These are phyloP conservation scores for Podiceps cristatus DNA, from an alignment of 2,113 vertebrate genomes.

Conservation along the genomic window DNA sequence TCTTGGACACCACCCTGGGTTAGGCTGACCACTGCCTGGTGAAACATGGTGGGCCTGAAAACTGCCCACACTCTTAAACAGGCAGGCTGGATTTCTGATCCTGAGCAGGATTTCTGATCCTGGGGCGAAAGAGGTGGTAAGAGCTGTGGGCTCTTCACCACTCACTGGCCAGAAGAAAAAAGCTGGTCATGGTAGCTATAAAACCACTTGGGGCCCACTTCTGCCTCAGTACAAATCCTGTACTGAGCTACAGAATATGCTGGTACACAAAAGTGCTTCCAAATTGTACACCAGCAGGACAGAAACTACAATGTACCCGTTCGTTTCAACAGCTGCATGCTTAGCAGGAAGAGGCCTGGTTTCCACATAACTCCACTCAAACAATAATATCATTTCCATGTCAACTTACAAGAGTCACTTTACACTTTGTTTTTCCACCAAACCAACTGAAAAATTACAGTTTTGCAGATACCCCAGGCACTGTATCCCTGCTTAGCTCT, in stretches of 20 bases:
- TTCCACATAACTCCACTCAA: not conserved
- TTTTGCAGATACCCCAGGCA: not conserved
- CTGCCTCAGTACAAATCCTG: not conserved
- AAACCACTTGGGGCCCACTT: not conserved
- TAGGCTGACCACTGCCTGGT: not conserved
- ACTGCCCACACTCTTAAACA: fast-evolving
- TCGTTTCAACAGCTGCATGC: not conserved
- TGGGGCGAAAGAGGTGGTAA: not conserved
- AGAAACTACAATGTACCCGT: not conserved
- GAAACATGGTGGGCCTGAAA: not conserved
- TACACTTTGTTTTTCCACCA: not conserved
- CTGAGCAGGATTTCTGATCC: not conserved
- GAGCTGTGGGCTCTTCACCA: not conserved
- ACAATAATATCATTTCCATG: not conserved
- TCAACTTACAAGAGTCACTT: not conserved
- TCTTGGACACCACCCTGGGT: not conserved
- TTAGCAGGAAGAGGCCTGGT: not conserved
- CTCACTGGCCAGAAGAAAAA: not conserved
- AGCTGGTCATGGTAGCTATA: not conserved
- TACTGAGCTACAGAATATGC: not conserved
- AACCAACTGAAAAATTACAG: not conserved
- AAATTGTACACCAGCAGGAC: not conserved
- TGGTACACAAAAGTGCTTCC: not conserved
- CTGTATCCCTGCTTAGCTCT: not conserved
- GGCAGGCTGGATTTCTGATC: not conserved